Evolutionary conservation across 2,888 invertebrate species (phyloP).

Genomic region (Eustalomyia histrio): DNA sequence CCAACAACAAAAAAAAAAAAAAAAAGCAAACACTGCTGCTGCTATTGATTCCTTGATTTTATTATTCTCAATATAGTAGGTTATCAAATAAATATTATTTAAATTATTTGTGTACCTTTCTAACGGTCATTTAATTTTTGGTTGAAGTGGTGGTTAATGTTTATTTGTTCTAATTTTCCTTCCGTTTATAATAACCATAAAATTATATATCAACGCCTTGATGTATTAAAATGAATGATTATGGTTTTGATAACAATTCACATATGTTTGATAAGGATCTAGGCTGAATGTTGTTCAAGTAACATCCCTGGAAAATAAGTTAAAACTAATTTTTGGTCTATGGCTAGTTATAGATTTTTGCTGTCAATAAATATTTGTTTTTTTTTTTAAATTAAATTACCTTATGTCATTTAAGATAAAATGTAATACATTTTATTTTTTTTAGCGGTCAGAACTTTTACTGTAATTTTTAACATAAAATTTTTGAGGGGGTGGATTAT

Average conservation of each 20-base stretch:
- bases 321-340: background rate
- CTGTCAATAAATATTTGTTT: conserved; percentile 24
- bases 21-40: conserved; percentile 3
- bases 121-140: conserved; percentile 10
- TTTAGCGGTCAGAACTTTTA: background rate
- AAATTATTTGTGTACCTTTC: conserved; percentile 7
- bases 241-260: conserved; percentile 27
- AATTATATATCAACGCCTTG: conserved; percentile 63
- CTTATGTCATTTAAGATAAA: conserved; percentile 2
- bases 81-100: background rate
- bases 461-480: too few relatives aligned
- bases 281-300: background rate
- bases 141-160: background rate
- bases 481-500: background rate
- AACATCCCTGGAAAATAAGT: conserved; percentile 25
- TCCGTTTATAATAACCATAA: conserved; percentile 42
- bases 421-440: background rate
- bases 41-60: background rate
- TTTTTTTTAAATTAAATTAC: conserved; percentile 9
- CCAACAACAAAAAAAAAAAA: too few relatives aligned
- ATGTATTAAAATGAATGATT: conserved; percentile 1
- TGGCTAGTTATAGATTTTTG: conserved; percentile 21
- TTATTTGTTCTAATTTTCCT: conserved; percentile 12
- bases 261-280: conserved; percentile 66
- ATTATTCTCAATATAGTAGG: background rate